phyloP scores from a whole-genome alignment of 2,888 invertebrate genomes.

The Drosophila ochracea region DNA sequence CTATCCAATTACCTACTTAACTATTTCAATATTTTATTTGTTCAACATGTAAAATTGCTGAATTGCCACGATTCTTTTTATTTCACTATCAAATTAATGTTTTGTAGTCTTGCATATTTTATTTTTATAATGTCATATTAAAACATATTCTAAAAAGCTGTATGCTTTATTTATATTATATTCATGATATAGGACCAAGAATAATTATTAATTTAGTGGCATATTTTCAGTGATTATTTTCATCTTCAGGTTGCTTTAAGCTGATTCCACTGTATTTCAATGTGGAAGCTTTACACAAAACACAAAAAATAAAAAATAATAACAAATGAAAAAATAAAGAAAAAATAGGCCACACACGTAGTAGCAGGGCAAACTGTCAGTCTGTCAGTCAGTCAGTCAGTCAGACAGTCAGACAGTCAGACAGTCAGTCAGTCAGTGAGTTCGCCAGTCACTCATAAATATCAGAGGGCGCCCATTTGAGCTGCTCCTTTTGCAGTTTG shows the following conservation, averaged over 20 bases:
- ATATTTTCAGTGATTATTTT: background rate
- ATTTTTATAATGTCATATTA: background rate
- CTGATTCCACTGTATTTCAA: slow-evolving; percentile 15
- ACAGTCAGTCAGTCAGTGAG: slow-evolving; percentile 34
- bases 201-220: background rate
- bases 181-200: background rate
- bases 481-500: slow-evolving; percentile 25
- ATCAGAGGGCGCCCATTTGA: slow-evolving; percentile 46
- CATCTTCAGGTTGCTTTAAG: background rate
- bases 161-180: background rate
- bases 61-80: background rate
- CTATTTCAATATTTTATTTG: background rate
- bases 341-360: slow-evolving; percentile 57
- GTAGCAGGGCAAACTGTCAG: slow-evolving; percentile 28
- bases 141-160: background rate
- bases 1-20: background rate
- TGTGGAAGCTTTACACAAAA: background rate
- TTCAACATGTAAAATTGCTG: background rate
- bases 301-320: background rate
- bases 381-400: slow-evolving; percentile 18
- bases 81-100: background rate
- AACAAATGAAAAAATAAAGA: slow-evolving; percentile 1
- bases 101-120: background rate
- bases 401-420: slow-evolving; percentile 26
- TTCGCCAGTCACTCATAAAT: slow-evolving; percentile 65